Conservation (phyloP, 2,888 invertebrate species). For the Gisinianus flammeolus region DNA sequence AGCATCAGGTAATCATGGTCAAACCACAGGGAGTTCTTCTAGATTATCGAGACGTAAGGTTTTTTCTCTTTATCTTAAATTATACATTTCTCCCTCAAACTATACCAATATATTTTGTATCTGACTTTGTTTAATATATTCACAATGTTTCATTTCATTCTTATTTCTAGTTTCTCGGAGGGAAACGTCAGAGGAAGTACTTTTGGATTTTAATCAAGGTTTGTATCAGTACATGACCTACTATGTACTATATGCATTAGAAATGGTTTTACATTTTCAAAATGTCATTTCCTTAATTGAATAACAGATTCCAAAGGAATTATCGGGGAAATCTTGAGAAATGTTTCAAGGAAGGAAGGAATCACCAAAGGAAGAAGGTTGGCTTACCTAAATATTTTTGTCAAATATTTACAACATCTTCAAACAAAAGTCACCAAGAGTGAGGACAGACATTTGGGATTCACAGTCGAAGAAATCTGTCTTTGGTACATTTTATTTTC, state of each 20-base stretch:
- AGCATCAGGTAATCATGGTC: slow-evolving; percentile 14
- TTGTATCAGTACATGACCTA: background rate
- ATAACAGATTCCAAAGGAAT: slow-evolving; percentile 64
- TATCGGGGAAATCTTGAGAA: slow-evolving; percentile 69
- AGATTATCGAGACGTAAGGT: slow-evolving; percentile 25
- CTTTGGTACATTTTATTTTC: slow-evolving; percentile 68
- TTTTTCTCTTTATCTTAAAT: background rate
- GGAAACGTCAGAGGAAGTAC: slow-evolving; percentile 48
- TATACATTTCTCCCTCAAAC: background rate
- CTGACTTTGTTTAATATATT: background rate
- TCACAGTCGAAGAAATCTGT: slow-evolving; percentile 79
- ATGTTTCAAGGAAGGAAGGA: slow-evolving; percentile 69
- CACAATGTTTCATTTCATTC: background rate
- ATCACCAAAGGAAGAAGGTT: slow-evolving; percentile 79
- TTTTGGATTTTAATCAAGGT: slow-evolving; percentile 51
- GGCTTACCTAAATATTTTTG: slow-evolving; percentile 86
- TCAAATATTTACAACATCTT: slow-evolving; percentile 69
- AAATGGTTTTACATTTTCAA: no score
- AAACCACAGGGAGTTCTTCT: slow-evolving; percentile 12
- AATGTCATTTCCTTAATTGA: background rate
- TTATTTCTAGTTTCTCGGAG: slow-evolving; percentile 40
- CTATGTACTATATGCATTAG: no score
- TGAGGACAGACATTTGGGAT: slow-evolving; percentile 66
- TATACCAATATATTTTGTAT: background rate
- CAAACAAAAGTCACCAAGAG: slow-evolving; percentile 33